These are phyloP conservation scores for Microcaecilia unicolor DNA, from an alignment of 2,797 vertebrate species.

Conservation along the genomic window DNA sequence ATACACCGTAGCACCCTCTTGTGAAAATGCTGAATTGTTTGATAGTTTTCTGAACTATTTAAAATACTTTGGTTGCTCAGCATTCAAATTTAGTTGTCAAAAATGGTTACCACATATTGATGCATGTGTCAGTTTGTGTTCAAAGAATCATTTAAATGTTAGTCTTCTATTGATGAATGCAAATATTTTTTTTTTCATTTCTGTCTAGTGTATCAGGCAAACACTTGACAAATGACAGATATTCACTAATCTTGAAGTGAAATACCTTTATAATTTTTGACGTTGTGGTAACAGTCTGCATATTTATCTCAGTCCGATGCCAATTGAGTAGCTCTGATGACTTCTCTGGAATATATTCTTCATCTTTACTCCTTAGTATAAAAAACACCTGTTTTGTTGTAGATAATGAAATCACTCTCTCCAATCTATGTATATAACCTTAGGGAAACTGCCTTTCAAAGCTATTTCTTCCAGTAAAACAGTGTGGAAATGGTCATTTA, in stretches of 20 bases:
- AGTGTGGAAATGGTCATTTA: too few relatives aligned
- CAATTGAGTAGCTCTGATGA: too few relatives aligned
- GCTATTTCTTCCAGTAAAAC: too few relatives aligned
- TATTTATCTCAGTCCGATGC: conserved; percentile 14
- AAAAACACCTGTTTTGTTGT: too few relatives aligned
- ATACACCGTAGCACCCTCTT: not conserved
- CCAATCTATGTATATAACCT: too few relatives aligned
- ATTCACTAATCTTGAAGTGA: conserved; percentile 47
- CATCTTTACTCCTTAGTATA: too few relatives aligned
- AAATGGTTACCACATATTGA: not conserved
- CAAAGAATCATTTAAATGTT: conserved; percentile 23
- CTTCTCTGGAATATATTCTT: too few relatives aligned
- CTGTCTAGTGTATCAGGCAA: conserved; percentile 39
- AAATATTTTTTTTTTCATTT: conserved; percentile 54
- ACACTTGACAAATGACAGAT: conserved; percentile 46
- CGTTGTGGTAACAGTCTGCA: conserved; percentile 21
- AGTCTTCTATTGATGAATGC: conserved; percentile 35
- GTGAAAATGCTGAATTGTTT: not conserved
- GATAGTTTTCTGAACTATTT: not conserved
- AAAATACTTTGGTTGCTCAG: not conserved
- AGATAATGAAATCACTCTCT: too few relatives aligned
- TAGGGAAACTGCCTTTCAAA: too few relatives aligned
- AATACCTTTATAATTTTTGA: conserved; percentile 29
- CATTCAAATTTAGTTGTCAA: not conserved
- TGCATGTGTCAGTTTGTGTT: not conserved